A percentile compares a stretch with the other conserved stretches of the same genome.
Evolutionary conservation across 92 coral and sea anemone genomes (phyloP).

Genomic region (Scolanthus callimorphus): DNA sequence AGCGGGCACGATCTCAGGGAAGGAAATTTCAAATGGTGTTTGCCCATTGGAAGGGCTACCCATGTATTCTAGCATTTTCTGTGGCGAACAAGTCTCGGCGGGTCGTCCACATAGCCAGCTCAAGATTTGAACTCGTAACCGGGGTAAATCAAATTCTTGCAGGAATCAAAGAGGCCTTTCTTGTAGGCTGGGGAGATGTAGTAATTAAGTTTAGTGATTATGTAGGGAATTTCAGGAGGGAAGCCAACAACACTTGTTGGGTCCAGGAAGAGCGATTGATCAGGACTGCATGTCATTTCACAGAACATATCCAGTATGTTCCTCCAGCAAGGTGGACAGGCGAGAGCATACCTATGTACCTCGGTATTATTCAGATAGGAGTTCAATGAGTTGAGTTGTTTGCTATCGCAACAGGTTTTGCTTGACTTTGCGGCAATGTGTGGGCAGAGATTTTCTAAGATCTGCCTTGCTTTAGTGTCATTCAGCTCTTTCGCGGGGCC

Average conservation of each 20-base stretch:
- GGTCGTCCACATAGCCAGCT: slow-evolving; percentile 64
- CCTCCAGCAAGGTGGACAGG: slow-evolving; percentile 93
- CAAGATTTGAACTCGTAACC: slow-evolving; percentile 63
- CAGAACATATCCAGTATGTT: slow-evolving; percentile 81
- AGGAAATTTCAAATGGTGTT: slow-evolving; percentile 55
- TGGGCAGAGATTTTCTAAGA: slow-evolving; percentile 61
- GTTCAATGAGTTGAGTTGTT: slow-evolving; percentile 47
- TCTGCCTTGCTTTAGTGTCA: slow-evolving; percentile 31
- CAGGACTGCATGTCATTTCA: slow-evolving; percentile 66
- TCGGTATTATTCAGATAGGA: slow-evolving; percentile 35
- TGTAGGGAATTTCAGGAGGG: not conserved
- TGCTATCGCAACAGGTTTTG: slow-evolving; percentile 59
- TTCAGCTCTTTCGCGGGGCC: slow-evolving; percentile 73
- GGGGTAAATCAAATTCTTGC: slow-evolving; percentile 80
- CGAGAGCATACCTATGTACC: slow-evolving; percentile 46
- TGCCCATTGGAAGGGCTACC: slow-evolving; percentile 58
- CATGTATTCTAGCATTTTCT: slow-evolving; percentile 55
- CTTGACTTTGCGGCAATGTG: slow-evolving; percentile 37
- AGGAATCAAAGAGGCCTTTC: slow-evolving; percentile 78
- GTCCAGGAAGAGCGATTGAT: slow-evolving; percentile 79
- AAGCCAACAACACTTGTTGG: slow-evolving; percentile 1
- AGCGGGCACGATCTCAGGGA: slow-evolving; percentile 22
- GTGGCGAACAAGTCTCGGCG: slow-evolving; percentile 70
- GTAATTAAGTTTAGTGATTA: slow-evolving; percentile 23
- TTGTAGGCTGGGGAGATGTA: slow-evolving; percentile 53